These are phyloP conservation scores for Ryuthela nishihirai DNA, from an alignment of 2,888 invertebrate genomes.

Conservation along the genomic window DNA sequence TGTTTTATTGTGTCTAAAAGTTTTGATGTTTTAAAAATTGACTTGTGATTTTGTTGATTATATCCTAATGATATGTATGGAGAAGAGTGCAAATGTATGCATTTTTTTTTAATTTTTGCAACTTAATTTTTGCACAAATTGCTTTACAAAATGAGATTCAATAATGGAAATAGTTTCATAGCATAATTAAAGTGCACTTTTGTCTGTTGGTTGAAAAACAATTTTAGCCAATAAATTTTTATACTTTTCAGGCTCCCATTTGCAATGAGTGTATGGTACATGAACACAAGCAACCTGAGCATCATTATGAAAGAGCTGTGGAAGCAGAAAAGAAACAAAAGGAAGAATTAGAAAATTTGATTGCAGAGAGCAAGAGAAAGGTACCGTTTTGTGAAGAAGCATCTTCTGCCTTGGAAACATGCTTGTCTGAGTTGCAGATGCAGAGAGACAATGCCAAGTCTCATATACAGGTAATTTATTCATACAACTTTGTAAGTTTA, in stretches of 20 bases:
- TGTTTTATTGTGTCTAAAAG: too few relatives aligned
- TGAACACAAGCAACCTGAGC: conserved; percentile 76
- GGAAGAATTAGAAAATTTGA: conserved; percentile 68
- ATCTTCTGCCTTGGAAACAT: conserved; percentile 68
- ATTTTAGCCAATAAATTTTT: too few relatives aligned
- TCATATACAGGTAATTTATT: conserved; percentile 60
- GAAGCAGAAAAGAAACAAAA: conserved; percentile 74
- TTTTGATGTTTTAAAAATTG: too few relatives aligned
- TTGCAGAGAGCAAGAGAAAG: conserved; percentile 70
- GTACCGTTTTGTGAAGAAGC: conserved; percentile 71
- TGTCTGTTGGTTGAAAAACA: too few relatives aligned
- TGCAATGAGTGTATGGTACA: conserved; percentile 81
- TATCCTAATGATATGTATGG: too few relatives aligned
- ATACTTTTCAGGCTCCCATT: conserved; percentile 64
- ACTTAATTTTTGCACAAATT: too few relatives aligned
- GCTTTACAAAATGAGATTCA: too few relatives aligned
- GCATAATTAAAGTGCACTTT: too few relatives aligned
- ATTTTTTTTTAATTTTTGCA: too few relatives aligned
- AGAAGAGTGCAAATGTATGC: too few relatives aligned
- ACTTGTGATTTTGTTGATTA: too few relatives aligned
- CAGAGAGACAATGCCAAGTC: conserved; percentile 81
- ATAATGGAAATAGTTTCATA: too few relatives aligned
- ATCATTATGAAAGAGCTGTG: conserved; percentile 75
- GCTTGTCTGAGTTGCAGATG: conserved; percentile 76
- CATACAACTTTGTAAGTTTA: neutral